Evolutionary conservation across 2,888 invertebrate genomes (phyloP).

Genomic region (Spisula solida): DNA sequence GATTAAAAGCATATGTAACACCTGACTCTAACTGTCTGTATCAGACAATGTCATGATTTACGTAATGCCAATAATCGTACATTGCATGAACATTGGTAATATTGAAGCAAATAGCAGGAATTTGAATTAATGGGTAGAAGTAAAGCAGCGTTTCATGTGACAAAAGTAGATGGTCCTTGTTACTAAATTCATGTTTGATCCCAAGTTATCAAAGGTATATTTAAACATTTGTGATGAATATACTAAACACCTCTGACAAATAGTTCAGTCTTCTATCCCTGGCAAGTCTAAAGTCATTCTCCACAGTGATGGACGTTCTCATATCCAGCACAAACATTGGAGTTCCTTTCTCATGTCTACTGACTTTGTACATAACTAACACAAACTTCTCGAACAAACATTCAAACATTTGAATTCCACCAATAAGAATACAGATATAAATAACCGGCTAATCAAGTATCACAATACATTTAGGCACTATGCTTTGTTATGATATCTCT

Average conservation of each 20-base stretch:
- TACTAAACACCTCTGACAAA: not conserved
- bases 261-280: not conserved
- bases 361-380: not conserved
- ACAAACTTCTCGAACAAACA: not conserved
- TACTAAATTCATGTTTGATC: not conserved
- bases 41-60: not conserved
- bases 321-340: not conserved
- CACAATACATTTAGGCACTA: slow-evolving; percentile 52
- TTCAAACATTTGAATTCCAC: not conserved
- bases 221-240: not conserved
- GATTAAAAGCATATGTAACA: not conserved
- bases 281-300: not conserved
- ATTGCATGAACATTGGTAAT: not conserved
- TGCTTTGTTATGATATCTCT: slow-evolving; percentile 34
- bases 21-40: not conserved
- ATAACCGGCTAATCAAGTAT: slow-evolving; percentile 37
- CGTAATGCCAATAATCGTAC: not conserved
- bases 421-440: slow-evolving; percentile 8
- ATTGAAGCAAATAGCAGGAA: not conserved
- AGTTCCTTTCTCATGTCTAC: not conserved
- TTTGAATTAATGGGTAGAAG: not conserved
- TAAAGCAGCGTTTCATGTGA: not conserved
- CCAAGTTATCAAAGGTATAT: slow-evolving; percentile 12
- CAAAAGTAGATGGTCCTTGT: slow-evolving; percentile 14
- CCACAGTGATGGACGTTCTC: not conserved